A percentile compares a stretch with the other conserved stretches of the same genome.
phyloP scores from a whole-genome alignment of 2,888 invertebrate genomes.

The Schizaphis graminum region DNA sequence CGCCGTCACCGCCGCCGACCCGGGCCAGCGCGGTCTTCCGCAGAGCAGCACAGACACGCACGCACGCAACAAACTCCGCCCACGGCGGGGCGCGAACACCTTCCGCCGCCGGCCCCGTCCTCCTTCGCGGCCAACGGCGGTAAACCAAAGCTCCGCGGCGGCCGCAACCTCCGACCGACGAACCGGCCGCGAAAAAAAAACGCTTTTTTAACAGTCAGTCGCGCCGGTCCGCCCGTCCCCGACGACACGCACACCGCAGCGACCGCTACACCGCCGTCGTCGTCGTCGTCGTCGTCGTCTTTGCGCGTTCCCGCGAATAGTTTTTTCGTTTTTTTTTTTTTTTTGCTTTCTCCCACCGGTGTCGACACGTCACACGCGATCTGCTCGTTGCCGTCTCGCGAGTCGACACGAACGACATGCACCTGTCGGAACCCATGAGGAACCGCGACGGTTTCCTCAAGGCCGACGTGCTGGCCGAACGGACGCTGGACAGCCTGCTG shows the following conservation, averaged over 20 bases:
- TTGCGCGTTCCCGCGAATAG: neutral
- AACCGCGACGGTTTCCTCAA: constrained; percentile 73
- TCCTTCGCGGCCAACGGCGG: constrained; percentile 51
- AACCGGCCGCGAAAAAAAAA: constrained; percentile 51
- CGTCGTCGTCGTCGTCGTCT: too few relatives aligned
- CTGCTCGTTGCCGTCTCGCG: constrained; percentile 1
- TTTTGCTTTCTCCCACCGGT: neutral
- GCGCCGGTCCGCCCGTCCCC: constrained; percentile 56
- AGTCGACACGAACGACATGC: constrained; percentile 61
- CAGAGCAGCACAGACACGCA: constrained; percentile 50
- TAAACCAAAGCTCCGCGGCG: constrained; percentile 63
- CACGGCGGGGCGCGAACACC: constrained; percentile 51
- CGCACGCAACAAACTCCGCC: constrained; percentile 58
- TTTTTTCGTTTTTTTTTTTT: too few relatives aligned
- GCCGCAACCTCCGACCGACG: constrained; percentile 64
- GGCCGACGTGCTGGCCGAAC: constrained; percentile 85
- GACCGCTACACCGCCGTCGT: neutral
- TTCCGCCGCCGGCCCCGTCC: constrained; percentile 53
- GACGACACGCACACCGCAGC: constrained; percentile 52
- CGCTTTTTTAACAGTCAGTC: constrained; percentile 63
- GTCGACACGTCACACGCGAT: neutral
- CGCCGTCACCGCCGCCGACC: constrained; percentile 57
- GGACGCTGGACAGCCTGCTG: constrained; percentile 85
- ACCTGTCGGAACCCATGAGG: constrained; percentile 67
- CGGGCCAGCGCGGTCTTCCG: constrained; percentile 59